Conservation (phyloP, 1,140 invertebrate genomes). For the Hydropsyche tenuis region DNA sequence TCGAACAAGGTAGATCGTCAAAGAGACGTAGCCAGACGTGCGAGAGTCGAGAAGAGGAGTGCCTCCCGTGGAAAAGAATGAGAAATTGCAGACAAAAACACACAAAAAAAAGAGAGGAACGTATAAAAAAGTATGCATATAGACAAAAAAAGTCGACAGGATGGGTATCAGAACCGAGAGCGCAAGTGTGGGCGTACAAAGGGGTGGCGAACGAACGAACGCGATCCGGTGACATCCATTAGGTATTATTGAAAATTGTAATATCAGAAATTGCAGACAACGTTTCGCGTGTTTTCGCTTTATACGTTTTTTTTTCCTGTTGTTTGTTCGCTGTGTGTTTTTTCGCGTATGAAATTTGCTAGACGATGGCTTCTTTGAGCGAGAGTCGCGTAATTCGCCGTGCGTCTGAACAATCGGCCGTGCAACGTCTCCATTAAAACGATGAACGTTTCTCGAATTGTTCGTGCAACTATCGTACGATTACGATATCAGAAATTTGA, state of each 20-base stretch:
- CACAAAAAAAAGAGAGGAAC: background rate
- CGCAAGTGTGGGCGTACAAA: conserved; percentile 42
- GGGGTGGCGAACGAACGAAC: conserved; percentile 57
- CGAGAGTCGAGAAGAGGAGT: no score
- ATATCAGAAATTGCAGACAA: conserved; percentile 61
- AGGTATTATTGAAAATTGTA: conserved; percentile 66
- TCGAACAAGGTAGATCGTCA: background rate
- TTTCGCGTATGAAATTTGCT: no score
- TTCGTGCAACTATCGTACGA: no score
- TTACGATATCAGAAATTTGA: no score
- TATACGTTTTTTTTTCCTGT: background rate
- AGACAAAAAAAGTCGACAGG: conserved; percentile 32
- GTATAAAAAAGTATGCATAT: background rate
- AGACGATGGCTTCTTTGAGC: no score
- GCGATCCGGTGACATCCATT: conserved; percentile 60
- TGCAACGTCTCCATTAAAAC: no score
- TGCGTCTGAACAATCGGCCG: no score
- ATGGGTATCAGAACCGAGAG: conserved; percentile 59
- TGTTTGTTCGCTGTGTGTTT: no score
- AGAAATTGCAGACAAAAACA: conserved; percentile 36
- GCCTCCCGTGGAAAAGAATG: conserved; percentile 24
- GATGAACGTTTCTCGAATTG: no score
- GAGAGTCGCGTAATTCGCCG: no score
- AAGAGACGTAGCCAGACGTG: no score
- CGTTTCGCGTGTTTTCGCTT: conserved; percentile 28